Base-by-base conservation (phyloP, 1,140 invertebrate species). In the Paraescarpia echinospica region DNA sequence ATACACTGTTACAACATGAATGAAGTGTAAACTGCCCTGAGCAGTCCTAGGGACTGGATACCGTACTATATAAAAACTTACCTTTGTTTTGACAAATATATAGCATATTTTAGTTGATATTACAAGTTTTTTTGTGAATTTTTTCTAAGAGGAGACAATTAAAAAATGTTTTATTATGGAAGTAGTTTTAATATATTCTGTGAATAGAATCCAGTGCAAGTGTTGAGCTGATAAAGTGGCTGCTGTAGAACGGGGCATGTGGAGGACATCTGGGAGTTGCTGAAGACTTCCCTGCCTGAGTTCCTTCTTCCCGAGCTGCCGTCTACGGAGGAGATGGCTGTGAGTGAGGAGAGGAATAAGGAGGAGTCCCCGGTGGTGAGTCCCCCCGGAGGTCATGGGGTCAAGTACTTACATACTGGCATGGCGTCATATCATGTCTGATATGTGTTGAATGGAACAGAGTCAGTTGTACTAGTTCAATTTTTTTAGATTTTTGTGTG, bases 271-370 rank as follows among this genome's bases (percentile, higher is more conserved):
- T 96, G 96, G 96, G 94, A 95, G 6, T 93, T 96, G 89, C 92
- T 96, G 91, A 94, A 95, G 91, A 41, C 35, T 1, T 92, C 94
- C 14, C 92, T 96, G 22, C 95, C 95, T 27, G 95, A 96, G 92
- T 96, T 95, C 94, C 94, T 95, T 91, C 94, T 96, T 59, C 95
- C 96, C 2, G 94, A 95, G 91, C 94, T 94, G 77, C 94, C 94
- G 34, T 88, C 77, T 5, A 77, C 59, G 59, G 59, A 77, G 59
- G 59, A 89, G 94, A 94, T 31, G 94, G 94, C 77, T 93, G 93
- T 6, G 94, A 94, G 41, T 94, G 95, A 18, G 93, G 94, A 92
- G 91, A 92, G 33, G 92, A 92, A 12, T 92, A 90, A 90, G 90
- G 34, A 35, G 90, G 90, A 90, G 2, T 31, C 59, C 59, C 59